These are phyloP conservation scores for Ageneiosus marmoratus DNA, from an alignment of 2,113 vertebrate species.

Conservation along the genomic window DNA sequence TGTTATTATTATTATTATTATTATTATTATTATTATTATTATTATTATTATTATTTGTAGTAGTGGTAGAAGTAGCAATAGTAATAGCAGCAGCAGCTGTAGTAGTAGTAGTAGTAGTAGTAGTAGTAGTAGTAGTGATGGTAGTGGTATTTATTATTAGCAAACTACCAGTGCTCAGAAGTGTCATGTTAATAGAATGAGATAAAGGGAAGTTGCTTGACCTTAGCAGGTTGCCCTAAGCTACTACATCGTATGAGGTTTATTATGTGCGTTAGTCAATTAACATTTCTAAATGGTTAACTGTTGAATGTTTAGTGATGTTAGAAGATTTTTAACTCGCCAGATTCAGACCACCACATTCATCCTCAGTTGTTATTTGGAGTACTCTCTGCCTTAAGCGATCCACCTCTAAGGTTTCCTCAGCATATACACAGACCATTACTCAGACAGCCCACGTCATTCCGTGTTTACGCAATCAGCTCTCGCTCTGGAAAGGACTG, in stretches of 20 bases:
- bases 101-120: neutral
- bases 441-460: conserved; percentile 51
- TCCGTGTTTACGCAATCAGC: conserved; percentile 50
- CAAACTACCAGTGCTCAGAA: neutral
- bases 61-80: no score
- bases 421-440: conserved; percentile 52
- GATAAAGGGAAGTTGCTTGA: neutral
- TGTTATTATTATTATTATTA: no score
- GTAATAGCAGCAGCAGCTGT: no score
- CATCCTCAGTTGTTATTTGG: conserved; percentile 15
- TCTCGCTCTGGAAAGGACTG: conserved; percentile 30
- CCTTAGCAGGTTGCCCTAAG: neutral
- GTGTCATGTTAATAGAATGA: neutral
- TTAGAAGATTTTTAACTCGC: neutral
- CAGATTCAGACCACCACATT: conserved; percentile 13
- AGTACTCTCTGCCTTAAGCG: conserved; percentile 14
- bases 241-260: neutral
- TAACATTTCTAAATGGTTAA: neutral
- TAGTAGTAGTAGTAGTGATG: neutral
- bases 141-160: neutral
- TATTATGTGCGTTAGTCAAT: neutral
- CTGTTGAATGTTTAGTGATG: neutral
- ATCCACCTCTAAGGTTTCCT: conserved; percentile 45
- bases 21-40: no score
- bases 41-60: no score